phyloP scores from a whole-genome alignment of 1,140 invertebrate species.

The Chrysoperla carnea region DNA sequence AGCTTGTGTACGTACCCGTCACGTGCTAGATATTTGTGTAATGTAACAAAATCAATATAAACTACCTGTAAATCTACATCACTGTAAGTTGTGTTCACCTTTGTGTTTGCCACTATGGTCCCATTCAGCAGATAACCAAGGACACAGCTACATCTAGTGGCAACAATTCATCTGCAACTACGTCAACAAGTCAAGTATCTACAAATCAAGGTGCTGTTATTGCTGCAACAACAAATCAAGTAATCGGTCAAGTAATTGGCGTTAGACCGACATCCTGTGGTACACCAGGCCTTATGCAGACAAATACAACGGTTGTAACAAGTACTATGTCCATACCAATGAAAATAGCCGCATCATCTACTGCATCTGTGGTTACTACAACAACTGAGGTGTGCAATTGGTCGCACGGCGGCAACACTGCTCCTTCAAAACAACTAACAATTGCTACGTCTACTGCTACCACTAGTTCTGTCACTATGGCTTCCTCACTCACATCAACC shows the following conservation, averaged over 20 bases:
- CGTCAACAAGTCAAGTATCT: conserved; percentile 16
- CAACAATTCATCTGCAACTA: conserved; percentile 8
- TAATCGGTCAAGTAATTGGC: neutral
- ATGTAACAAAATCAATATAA: no score
- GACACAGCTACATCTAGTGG: conserved; percentile 27
- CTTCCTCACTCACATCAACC: conserved; percentile 24
- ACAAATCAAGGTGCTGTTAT: conserved; percentile 5
- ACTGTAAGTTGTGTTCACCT: no score
- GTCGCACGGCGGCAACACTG: conserved; percentile 10
- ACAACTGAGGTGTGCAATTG: conserved; percentile 30
- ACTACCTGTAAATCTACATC: no score
- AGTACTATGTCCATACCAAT: neutral
- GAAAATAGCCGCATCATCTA: neutral
- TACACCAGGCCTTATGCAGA: conserved; percentile 3
- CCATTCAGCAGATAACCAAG: conserved; percentile 38
- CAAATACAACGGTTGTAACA: conserved; percentile 5
- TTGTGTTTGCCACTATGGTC: neutral
- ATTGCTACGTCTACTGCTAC: conserved; percentile 7
- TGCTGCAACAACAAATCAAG: conserved; percentile 4
- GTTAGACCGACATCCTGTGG: conserved; percentile 3
- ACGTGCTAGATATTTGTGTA: no score
- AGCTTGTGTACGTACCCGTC: no score
- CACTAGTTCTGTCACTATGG: conserved; percentile 9
- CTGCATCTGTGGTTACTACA: conserved; percentile 12
- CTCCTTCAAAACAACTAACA: conserved; percentile 2